A percentile compares a stretch with the other conserved stretches of the same genome.
Evolutionary conservation across 2,797 vertebrate genomes (phyloP).

Genomic region (Sebastes matsubarae): DNA sequence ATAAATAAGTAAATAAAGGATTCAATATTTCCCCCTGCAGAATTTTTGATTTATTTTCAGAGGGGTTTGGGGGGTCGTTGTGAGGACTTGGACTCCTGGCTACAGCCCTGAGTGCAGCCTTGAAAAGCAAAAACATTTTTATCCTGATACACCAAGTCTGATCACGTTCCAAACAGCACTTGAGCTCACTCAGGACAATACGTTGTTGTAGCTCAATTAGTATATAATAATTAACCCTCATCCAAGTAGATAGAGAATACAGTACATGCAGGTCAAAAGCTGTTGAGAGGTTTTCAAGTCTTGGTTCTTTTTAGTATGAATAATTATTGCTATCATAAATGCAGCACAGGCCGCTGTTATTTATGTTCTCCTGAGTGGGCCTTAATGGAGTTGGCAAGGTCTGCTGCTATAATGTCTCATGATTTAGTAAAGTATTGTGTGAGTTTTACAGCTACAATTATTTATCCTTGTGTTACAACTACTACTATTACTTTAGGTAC

Average conservation of each 20-base stretch:
- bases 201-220: slow-evolving; percentile 15
- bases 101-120: neutral
- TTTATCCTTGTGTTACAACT: neutral
- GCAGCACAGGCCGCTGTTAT: neutral
- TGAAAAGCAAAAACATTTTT: neutral
- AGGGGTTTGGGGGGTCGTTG: neutral
- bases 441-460: slow-evolving; percentile 19
- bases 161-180: neutral
- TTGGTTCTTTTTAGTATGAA: neutral
- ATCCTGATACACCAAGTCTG: neutral
- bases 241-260: neutral
- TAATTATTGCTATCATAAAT: slow-evolving; percentile 22
- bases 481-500: neutral
- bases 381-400: slow-evolving; percentile 53
- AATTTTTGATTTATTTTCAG: neutral
- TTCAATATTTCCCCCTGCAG: neutral
- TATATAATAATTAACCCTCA: slow-evolving; percentile 11
- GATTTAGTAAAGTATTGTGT: slow-evolving; percentile 32
- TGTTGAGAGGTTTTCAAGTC: slow-evolving; percentile 13
- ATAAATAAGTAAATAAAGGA: neutral
- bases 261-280: slow-evolving; percentile 10
- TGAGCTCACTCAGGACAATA: neutral
- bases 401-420: slow-evolving; percentile 13
- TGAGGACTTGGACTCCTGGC: no score
- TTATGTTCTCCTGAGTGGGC: slow-evolving; percentile 15